These are phyloP conservation scores for Philaenus spumarius DNA, from an alignment of 1,140 invertebrate species.

Conservation along the genomic window DNA sequence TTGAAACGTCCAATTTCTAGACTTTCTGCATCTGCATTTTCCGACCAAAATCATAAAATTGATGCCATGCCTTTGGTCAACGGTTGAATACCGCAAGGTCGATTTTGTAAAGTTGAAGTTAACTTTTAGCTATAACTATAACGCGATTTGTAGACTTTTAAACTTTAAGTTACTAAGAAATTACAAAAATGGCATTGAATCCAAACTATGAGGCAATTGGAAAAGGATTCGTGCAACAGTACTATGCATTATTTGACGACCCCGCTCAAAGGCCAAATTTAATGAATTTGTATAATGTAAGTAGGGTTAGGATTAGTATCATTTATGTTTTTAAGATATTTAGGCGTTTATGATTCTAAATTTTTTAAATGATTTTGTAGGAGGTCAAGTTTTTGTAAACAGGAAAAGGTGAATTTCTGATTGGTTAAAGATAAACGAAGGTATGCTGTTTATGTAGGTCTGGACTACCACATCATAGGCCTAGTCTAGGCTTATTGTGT, in stretches of 20 bases:
- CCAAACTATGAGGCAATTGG: constrained; percentile 85
- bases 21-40: too few relatives aligned
- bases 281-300: constrained; percentile 88
- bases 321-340: too few relatives aligned
- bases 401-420: too few relatives aligned
- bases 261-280: constrained; percentile 69
- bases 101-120: too few relatives aligned
- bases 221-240: constrained; percentile 88
- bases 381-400: too few relatives aligned
- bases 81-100: background rate
- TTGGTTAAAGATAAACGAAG: too few relatives aligned
- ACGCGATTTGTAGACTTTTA: background rate
- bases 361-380: too few relatives aligned
- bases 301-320: constrained; percentile 41
- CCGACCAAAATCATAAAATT: background rate
- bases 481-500: too few relatives aligned
- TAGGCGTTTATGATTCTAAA: too few relatives aligned
- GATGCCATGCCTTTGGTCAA: background rate
- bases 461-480: too few relatives aligned
- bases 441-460: too few relatives aligned
- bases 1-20: too few relatives aligned
- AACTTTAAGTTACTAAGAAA: constrained; percentile 25
- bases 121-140: background rate
- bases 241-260: constrained; percentile 88
- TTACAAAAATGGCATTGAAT: constrained; percentile 66